A percentile compares a stretch with the other conserved stretches of the same genome.
These are phyloP conservation scores for Characodon lateralis DNA, from an alignment of 2,797 vertebrate genomes.

Conservation along the genomic window DNA sequence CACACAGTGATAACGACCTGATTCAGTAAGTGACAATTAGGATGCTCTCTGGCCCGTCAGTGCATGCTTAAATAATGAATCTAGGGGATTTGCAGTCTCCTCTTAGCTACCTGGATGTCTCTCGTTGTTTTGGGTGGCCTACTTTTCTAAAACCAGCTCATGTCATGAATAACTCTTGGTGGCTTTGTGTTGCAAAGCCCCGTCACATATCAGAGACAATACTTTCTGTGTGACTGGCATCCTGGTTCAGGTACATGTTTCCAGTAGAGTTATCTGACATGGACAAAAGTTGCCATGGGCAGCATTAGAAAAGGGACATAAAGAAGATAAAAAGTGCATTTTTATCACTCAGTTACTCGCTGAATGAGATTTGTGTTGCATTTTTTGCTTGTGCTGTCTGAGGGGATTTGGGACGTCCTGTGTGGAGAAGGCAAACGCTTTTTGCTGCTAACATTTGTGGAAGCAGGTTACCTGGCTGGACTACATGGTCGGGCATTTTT, in stretches of 20 bases:
- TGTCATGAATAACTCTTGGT: slow-evolving; percentile 67
- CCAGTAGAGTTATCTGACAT: background rate
- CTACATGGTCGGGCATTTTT: background rate
- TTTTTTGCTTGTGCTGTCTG: background rate
- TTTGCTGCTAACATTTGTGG: background rate
- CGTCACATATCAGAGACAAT: slow-evolving; percentile 31
- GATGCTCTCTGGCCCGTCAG: slow-evolving; percentile 55
- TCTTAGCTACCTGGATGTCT: slow-evolving; percentile 70
- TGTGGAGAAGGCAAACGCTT: background rate
- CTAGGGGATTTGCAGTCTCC: slow-evolving; percentile 55
- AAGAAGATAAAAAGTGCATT: background rate
- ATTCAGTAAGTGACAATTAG: slow-evolving; percentile 68
- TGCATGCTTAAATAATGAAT: slow-evolving; percentile 66
- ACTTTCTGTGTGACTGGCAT: slow-evolving; percentile 29
- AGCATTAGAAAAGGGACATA: background rate
- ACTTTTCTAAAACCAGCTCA: slow-evolving; percentile 59
- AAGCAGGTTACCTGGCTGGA: background rate
- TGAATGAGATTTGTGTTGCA: background rate
- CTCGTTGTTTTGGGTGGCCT: slow-evolving; percentile 70
- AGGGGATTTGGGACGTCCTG: background rate
- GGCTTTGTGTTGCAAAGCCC: slow-evolving; percentile 52
- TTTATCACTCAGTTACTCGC: background rate
- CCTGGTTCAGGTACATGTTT: background rate
- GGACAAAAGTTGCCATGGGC: background rate
- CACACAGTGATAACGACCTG: slow-evolving; percentile 57